These are phyloP conservation scores for Acromyrmex charruanus DNA, from an alignment of 1,140 invertebrate genomes.

Conservation along the genomic window DNA sequence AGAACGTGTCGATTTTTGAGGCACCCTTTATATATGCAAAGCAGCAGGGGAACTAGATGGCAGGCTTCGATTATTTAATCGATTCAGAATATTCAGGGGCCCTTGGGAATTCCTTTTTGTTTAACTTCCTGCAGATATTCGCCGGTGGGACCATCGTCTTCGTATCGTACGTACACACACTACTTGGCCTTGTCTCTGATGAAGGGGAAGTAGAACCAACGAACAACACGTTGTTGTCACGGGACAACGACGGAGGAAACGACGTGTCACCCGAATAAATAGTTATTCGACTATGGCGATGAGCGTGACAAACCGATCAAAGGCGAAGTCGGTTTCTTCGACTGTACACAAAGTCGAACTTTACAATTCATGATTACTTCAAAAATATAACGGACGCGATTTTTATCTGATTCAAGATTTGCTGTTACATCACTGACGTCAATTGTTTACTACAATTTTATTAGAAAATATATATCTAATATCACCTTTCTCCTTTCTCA, in stretches of 20 bases:
- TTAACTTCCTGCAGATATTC: constrained; percentile 84
- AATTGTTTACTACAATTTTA: background rate
- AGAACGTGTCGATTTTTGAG: background rate
- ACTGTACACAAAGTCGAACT: constrained; percentile 48
- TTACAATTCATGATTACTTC: constrained; percentile 24
- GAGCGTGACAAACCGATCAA: constrained; percentile 48
- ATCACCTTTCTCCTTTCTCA: background rate
- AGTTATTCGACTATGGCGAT: constrained; percentile 63
- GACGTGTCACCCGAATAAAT: constrained; percentile 75
- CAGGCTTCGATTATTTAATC: constrained; percentile 86
- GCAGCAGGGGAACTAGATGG: constrained; percentile 80
- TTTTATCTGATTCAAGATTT: background rate
- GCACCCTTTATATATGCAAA: constrained; percentile 41
- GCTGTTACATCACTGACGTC: background rate
- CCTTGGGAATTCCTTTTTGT: constrained; percentile 83
- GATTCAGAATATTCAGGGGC: constrained; percentile 85
- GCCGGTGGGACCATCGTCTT: constrained; percentile 67
- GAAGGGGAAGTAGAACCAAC: constrained; percentile 61
- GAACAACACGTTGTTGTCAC: constrained; percentile 61
- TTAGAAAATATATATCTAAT: background rate
- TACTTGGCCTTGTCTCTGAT: constrained; percentile 47
- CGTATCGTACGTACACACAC: constrained; percentile 48
- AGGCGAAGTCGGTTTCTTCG: constrained; percentile 56
- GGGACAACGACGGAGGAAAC: constrained; percentile 72
- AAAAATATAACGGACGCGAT: background rate